A percentile compares a stretch with the other conserved stretches of the same genome.
phyloP scores from a whole-genome alignment of 2,888 invertebrate genomes.

The Aporophyla lueneburgensis region DNA sequence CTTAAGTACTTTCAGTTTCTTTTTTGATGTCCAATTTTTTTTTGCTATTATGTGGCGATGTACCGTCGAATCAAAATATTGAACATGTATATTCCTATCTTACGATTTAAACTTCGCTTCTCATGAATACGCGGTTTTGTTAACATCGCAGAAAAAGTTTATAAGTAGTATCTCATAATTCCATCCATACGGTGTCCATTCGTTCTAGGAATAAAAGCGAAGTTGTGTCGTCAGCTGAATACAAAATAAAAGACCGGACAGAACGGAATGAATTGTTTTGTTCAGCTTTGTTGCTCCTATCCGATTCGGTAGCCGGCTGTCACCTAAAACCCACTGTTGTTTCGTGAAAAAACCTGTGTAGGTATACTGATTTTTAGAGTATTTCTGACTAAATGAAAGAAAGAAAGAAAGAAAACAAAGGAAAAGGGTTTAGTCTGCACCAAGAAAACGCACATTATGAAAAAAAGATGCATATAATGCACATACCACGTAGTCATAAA shows the following conservation, averaged over 20 bases:
- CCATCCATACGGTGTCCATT: constrained; percentile 22
- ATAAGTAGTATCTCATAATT: constrained; percentile 36
- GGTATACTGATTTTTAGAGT: not conserved
- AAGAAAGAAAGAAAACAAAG: too few species aligned
- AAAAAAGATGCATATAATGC: too few species aligned
- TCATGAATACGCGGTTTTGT: not conserved
- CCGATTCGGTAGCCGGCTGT: constrained; percentile 32
- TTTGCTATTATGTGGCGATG: too few species aligned
- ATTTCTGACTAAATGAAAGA: not conserved
- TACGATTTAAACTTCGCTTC: not conserved
- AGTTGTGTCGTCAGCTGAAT: constrained; percentile 47
- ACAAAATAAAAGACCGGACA: constrained; percentile 51
- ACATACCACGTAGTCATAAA: too few species aligned
- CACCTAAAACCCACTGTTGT: constrained; percentile 40
- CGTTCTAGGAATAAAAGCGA: constrained; percentile 44
- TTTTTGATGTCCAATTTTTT: too few species aligned
- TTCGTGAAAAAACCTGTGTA: constrained; percentile 7
- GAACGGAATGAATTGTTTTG: constrained; percentile 33
- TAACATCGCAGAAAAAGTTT: constrained; percentile 1
- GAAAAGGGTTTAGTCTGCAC: too few species aligned
- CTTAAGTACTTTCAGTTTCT: too few species aligned
- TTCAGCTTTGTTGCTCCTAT: constrained; percentile 29
- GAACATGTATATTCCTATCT: not conserved
- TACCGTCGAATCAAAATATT: too few species aligned
- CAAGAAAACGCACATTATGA: too few species aligned